Conservation (phyloP, 2,113 vertebrate species). For the Corythornis cristatus region DNA sequence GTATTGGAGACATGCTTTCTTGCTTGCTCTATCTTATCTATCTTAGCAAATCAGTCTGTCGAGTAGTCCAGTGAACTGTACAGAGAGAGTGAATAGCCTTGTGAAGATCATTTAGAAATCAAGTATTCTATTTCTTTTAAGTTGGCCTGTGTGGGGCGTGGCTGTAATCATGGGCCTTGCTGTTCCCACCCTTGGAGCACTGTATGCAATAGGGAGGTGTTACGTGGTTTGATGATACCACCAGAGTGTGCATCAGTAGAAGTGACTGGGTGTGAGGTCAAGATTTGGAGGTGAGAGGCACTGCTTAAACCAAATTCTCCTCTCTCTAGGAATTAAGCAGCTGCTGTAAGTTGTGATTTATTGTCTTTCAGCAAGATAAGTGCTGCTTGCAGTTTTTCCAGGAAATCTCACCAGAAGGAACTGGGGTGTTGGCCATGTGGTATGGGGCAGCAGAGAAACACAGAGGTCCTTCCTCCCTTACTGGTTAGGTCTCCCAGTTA, state of each 20-base stretch:
- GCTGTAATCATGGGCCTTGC: not conserved
- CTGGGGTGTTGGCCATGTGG: not conserved
- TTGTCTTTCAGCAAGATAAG: not conserved
- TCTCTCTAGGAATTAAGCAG: not conserved
- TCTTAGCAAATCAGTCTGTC: not conserved
- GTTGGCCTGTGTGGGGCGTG: not conserved
- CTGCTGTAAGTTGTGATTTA: not conserved
- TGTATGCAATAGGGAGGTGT: accelerated
- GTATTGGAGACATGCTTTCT: not conserved
- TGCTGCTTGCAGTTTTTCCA: not conserved
- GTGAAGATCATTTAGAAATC: not conserved
- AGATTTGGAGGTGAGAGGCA: not conserved
- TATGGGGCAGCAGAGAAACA: not conserved
- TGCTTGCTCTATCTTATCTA: not conserved
- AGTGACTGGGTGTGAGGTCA: not conserved
- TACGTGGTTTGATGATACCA: not conserved
- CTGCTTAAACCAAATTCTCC: not conserved
- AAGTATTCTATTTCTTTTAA: not conserved
- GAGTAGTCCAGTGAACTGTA: not conserved
- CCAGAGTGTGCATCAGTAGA: not conserved
- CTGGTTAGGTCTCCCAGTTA: not conserved
- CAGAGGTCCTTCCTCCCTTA: not conserved
- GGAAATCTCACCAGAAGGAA: not conserved
- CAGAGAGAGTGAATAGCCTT: not conserved
- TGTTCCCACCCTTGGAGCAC: not conserved